phyloP scores from a whole-genome alignment of 2,888 invertebrate species.

The Idaea biselata region DNA sequence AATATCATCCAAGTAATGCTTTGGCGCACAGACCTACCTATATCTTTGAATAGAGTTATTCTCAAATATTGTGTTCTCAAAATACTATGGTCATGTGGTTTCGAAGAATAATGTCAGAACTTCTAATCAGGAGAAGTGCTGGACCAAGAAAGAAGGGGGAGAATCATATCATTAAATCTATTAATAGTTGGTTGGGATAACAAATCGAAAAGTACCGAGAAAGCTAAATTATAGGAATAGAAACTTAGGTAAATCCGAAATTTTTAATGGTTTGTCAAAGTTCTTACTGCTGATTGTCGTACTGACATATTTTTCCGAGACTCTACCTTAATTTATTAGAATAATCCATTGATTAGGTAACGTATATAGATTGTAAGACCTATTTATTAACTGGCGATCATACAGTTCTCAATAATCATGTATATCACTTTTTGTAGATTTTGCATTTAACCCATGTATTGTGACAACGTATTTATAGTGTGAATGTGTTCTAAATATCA shows the following conservation, averaged over 20 bases:
- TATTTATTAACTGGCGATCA: slow-evolving; percentile 66
- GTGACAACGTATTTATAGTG: slow-evolving; percentile 69
- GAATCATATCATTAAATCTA: no score
- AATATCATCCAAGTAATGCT: slow-evolving; percentile 70
- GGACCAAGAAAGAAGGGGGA: no score
- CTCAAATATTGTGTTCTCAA: not conserved
- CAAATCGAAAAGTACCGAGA: no score
- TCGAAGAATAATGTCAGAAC: not conserved
- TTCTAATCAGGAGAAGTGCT: not conserved
- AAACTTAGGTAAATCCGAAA: no score
- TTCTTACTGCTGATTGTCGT: not conserved
- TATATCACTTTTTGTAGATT: slow-evolving; percentile 76
- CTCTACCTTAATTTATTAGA: not conserved
- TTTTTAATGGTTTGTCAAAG: no score
- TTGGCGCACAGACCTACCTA: slow-evolving; percentile 72
- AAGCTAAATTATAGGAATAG: no score
- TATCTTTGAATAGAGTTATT: slow-evolving; percentile 40
- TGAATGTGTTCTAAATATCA: slow-evolving; percentile 68
- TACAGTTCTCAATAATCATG: slow-evolving; percentile 73
- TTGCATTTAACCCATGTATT: slow-evolving; percentile 77
- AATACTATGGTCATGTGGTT: not conserved
- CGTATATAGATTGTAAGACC: slow-evolving; percentile 62
- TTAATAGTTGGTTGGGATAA: no score
- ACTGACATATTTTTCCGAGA: not conserved
- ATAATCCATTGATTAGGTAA: not conserved